A percentile compares a stretch with the other conserved stretches of the same genome.
Evolutionary conservation across 2,113 vertebrate genomes (phyloP).

Genomic region (Smithornis capensis): DNA sequence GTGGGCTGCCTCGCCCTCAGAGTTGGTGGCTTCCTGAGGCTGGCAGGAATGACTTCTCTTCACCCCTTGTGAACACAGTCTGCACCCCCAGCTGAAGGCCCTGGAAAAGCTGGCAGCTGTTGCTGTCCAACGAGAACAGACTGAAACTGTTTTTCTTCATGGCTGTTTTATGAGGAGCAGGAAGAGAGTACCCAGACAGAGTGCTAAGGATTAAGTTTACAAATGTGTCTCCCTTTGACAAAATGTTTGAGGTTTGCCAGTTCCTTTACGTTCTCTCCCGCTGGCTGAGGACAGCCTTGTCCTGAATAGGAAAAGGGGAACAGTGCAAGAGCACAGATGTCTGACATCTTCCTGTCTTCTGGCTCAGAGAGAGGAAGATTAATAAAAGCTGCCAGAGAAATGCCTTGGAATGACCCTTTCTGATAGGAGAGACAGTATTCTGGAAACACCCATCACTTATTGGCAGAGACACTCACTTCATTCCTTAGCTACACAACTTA

Average conservation of each 20-base stretch:
- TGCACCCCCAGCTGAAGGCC: background rate
- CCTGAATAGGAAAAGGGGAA: background rate
- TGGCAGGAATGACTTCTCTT: background rate
- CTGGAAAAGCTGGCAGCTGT: background rate
- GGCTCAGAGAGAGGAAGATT: background rate
- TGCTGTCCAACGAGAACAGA: background rate
- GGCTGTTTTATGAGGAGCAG: background rate
- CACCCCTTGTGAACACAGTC: background rate
- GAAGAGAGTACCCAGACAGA: background rate
- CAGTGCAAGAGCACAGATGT: background rate
- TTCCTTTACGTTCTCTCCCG: background rate
- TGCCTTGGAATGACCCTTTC: slow-evolving; percentile 30
- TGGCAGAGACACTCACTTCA: background rate
- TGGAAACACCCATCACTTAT: slow-evolving; percentile 19
- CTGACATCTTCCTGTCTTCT: slow-evolving; percentile 28
- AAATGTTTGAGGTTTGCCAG: slow-evolving; percentile 17
- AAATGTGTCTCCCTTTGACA: background rate
- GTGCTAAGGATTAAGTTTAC: background rate
- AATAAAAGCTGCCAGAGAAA: slow-evolving; percentile 27
- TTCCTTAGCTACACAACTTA: background rate
- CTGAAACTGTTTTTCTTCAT: background rate
- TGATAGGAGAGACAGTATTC: background rate
- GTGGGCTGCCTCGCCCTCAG: background rate
- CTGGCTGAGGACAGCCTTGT: background rate
- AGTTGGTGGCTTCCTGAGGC: background rate